Percentiles rank a stretch among this genome's conserved stretches.
Evolutionary conservation across 2,113 vertebrate species (phyloP).

Genomic region (Oryctolagus cuniculus): DNA sequence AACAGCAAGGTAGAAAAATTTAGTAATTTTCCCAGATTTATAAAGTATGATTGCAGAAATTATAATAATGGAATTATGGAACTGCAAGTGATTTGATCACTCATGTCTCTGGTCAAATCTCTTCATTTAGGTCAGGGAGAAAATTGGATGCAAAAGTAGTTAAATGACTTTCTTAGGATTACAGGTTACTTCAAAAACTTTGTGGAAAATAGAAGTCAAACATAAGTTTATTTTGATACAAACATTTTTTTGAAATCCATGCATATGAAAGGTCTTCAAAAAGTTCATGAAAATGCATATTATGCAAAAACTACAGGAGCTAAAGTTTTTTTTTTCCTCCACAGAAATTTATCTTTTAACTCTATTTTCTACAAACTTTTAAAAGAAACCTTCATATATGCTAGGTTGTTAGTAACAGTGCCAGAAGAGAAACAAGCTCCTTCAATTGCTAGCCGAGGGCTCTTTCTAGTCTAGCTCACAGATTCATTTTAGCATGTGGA

Average conservation of each 20-base stretch:
- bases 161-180: not conserved
- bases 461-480: not conserved
- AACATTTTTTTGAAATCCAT: too few species aligned
- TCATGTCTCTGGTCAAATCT: not conserved
- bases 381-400: not conserved
- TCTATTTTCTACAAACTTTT: too few species aligned
- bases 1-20: conserved; percentile 47
- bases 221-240: too few species aligned
- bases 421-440: not conserved
- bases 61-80: not conserved
- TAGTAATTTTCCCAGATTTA: conserved; percentile 21
- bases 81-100: not conserved
- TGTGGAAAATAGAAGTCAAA: too few species aligned
- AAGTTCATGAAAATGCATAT: too few species aligned
- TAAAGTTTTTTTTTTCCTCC: too few species aligned
- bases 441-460: not conserved
- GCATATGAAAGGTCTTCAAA: too few species aligned
- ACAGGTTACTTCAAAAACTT: not conserved
- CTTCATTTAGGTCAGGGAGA: conserved; percentile 26
- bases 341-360: too few species aligned
- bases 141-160: conserved; percentile 10
- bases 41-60: conserved; percentile 19
- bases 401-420: not conserved
- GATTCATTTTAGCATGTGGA: not conserved
- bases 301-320: too few species aligned